phyloP scores from a whole-genome alignment of 2,888 invertebrate genomes.

The Nomada flava region DNA sequence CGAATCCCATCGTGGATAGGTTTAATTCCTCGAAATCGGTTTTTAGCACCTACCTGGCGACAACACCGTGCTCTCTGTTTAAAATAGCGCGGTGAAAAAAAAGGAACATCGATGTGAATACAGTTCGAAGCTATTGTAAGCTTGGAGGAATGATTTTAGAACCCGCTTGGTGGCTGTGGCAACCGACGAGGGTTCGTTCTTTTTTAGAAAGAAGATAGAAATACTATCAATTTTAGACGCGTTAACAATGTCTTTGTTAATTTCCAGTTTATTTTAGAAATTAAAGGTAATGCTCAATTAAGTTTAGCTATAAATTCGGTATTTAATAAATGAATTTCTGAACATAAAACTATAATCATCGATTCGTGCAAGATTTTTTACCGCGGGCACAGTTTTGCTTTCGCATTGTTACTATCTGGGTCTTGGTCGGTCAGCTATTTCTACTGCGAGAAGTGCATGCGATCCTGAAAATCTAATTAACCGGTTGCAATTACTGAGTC shows the following conservation, averaged over 20 bases:
- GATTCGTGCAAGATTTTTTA: background rate
- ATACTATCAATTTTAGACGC: too few species aligned
- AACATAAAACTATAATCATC: slow-evolving; percentile 14
- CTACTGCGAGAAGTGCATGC: slow-evolving; percentile 37
- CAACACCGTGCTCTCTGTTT: background rate
- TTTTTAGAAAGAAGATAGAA: too few species aligned
- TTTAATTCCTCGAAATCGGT: background rate
- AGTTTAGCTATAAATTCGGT: too few species aligned
- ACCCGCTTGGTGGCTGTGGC: background rate
- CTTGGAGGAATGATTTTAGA: background rate
- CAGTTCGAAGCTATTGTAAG: too few species aligned
- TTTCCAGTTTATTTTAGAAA: too few species aligned
- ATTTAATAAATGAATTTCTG: background rate
- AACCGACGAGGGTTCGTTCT: background rate
- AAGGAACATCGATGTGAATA: background rate
- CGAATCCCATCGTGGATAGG: background rate
- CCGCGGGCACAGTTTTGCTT: slow-evolving; percentile 30
- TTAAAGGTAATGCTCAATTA: too few species aligned
- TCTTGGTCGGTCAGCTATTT: slow-evolving; percentile 57
- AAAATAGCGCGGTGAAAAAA: background rate
- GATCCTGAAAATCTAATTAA: slow-evolving; percentile 67
- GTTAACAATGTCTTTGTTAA: too few species aligned
- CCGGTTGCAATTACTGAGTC: slow-evolving; percentile 58
- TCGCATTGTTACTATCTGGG: slow-evolving; percentile 35
- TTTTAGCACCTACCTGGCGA: background rate